Evolutionary conservation across 2,113 vertebrate genomes (phyloP).

Genomic region (Hippocampus mohnikei): DNA sequence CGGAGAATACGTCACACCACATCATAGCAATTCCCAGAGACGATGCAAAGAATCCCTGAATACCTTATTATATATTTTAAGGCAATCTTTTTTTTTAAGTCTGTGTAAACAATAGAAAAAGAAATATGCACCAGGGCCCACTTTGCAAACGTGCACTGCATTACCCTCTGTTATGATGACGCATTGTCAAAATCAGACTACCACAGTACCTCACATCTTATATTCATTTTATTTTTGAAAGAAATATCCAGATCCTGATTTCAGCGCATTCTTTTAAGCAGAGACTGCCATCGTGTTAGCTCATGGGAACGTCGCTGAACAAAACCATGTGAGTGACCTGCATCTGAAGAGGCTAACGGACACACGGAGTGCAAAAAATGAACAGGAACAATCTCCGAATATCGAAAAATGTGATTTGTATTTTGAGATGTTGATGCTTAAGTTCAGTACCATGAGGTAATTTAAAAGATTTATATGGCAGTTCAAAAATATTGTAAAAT

Average conservation of each 20-base stretch:
- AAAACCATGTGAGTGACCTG: conserved; percentile 5
- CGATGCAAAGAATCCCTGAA: neutral
- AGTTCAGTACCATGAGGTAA: neutral
- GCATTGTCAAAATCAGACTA: conserved; percentile 2
- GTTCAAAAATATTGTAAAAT: neutral
- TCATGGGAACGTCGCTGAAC: conserved; percentile 1
- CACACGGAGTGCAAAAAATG: neutral
- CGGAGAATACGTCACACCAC: neutral
- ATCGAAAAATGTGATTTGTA: neutral
- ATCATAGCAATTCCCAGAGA: neutral
- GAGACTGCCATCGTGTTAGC: neutral
- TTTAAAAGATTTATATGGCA: neutral
- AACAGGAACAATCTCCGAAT: neutral
- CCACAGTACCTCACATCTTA: conserved; percentile 1
- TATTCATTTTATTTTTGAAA: conserved; percentile 7
- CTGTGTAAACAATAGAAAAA: neutral
- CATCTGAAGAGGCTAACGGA: neutral
- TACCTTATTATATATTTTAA: neutral
- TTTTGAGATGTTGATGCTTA: neutral
- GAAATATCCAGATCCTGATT: neutral
- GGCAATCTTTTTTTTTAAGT: neutral
- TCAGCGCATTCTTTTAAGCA: neutral
- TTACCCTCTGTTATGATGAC: conserved; percentile 4
- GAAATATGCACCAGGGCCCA: neutral
- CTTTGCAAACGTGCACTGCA: neutral